Base-by-base conservation (phyloP, 2,113 vertebrate species). In the Phrynosoma platyrhinos region DNA sequence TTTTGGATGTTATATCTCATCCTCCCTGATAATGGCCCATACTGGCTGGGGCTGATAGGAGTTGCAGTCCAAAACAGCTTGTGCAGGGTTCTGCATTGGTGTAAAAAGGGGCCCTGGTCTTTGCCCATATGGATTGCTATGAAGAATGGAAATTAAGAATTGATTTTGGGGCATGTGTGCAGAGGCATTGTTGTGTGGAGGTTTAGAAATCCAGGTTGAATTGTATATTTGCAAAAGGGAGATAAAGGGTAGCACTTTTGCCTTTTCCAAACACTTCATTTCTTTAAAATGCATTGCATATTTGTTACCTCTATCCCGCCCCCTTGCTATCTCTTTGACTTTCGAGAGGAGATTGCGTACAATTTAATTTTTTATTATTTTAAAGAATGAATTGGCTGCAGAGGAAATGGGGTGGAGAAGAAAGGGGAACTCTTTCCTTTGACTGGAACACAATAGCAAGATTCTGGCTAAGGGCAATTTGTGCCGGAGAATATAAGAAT, bases 401-500 rank as follows among this genome's bases (percentile, higher is more conserved):
- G 36, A 36, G 71, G 72, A 66, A 69, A 1, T 1, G 1, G 81
- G 52, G 2, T 27, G 16, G 2, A 20, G 53, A 14, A 23, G 79
- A 10, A 5, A 27, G 2, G 40, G 47, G 27, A 30, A 66, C 87
- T 58, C 25, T n/a, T 0, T 83, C n/a, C 36, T 69, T 42, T 74
- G 0, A 9, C 55, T 1, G 18, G 27, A 75, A 2, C 2, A 0
- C 25, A 58, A 27, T 25, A 82, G 68, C 47, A 81, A n/a, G 27
- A 25, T 82, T 87, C 64, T 9, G 79, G 72, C 21, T 84, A 16
- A 68, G 2, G 40, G 21, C 6, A 69, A 69, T 40, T 7, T 18
- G 0, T 75, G 40, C 87, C 84, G 66, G 47, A 68, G 9, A 55
- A n/a, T 1, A 0, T 1, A 0, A 68, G 9, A 55, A n/a, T 1